phyloP scores from a whole-genome alignment of 2,888 invertebrate species.

The Allolobophora icterica region DNA sequence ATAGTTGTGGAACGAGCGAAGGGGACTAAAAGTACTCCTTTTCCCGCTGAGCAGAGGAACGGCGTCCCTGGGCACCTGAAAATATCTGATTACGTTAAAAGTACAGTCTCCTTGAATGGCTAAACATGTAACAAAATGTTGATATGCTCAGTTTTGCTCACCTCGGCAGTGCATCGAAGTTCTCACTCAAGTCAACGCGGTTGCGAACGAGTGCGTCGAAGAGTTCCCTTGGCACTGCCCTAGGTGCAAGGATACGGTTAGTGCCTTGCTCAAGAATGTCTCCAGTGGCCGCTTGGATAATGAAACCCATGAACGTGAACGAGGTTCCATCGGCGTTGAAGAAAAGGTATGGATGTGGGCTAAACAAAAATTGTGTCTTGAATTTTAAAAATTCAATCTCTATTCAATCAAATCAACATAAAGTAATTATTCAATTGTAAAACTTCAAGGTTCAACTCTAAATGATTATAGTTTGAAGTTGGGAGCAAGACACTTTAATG shows the following conservation, averaged over 20 bases:
- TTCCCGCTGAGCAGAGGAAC: too few relatives aligned
- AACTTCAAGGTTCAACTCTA: too few relatives aligned
- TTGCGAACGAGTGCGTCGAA: conserved; percentile 53
- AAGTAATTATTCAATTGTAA: neutral
- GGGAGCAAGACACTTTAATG: too few relatives aligned
- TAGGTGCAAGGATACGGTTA: conserved; percentile 49
- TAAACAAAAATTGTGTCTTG: conserved; percentile 43
- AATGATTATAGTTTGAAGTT: neutral
- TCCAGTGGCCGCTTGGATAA: conserved; percentile 52
- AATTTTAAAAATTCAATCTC: neutral
- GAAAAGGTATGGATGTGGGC: conserved; percentile 62
- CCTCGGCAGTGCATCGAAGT: conserved; percentile 57
- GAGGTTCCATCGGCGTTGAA: conserved; percentile 56
- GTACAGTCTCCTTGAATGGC: neutral
- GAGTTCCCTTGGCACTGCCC: conserved; percentile 53
- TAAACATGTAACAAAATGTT: neutral
- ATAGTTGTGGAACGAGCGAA: too few relatives aligned
- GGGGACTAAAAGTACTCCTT: too few relatives aligned
- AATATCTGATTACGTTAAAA: neutral
- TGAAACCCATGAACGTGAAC: conserved; percentile 62
- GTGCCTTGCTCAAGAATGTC: conserved; percentile 57
- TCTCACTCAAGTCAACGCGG: conserved; percentile 55
- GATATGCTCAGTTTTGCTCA: too few relatives aligned
- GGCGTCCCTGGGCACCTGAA: too few relatives aligned
- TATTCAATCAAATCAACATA: neutral